phyloP scores from a whole-genome alignment of 2,113 vertebrate genomes.

The cat (Felis catus) region F.catus_Fca126_mat1.0 CM031420.1:91769501-91770000 shows the following conservation, averaged over 20 bases:
- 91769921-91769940: neutral
- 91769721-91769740: neutral
- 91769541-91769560: neutral
- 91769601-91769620: conserved; percentile 17
- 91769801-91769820: neutral
- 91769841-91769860: conserved; percentile 13
- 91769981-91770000: neutral
- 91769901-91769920: neutral
- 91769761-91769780: neutral
- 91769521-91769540: neutral
- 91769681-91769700: neutral
- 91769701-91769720: neutral
- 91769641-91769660: neutral
- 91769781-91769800: neutral
- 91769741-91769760: neutral
- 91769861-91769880: neutral
- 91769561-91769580: neutral
- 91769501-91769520: neutral
- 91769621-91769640: neutral
- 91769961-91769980: neutral
- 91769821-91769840: neutral
- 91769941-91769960: neutral
- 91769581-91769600: conserved; percentile 39
- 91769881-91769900: neutral
- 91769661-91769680: neutral